A percentile compares a stretch with the other conserved stretches of the same genome.
phyloP scores from a whole-genome alignment of 2,113 vertebrate species.

The Ptychochromis oligacanthus region DNA sequence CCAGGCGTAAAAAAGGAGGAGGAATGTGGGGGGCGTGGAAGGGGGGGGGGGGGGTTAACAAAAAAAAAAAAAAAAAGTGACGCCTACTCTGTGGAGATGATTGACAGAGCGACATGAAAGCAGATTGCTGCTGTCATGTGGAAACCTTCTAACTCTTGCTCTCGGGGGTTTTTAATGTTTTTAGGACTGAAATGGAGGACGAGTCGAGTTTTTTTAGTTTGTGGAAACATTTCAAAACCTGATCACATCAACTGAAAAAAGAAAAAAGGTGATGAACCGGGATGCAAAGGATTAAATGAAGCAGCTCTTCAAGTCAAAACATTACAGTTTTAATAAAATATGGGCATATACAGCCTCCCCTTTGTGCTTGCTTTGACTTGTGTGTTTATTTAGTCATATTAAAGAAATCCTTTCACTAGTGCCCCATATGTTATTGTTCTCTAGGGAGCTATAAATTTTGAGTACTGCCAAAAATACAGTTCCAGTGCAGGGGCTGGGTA shows the following conservation, averaged over 20 bases:
- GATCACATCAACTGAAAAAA: constrained; percentile 19
- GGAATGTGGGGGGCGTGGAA: constrained; percentile 31
- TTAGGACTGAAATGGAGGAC: constrained; percentile 29
- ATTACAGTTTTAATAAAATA: not conserved
- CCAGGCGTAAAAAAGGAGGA: too few species aligned
- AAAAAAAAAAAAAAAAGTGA: constrained; percentile 32
- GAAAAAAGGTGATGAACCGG: not conserved
- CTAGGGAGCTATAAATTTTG: not conserved
- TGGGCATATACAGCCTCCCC: not conserved
- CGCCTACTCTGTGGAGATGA: constrained; percentile 68
- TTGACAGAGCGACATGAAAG: constrained; percentile 68
- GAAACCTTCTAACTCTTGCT: constrained; percentile 40
- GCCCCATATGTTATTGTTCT: not conserved
- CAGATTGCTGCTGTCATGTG: constrained; percentile 57
- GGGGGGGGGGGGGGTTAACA: constrained; percentile 16
- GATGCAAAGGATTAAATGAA: not conserved
- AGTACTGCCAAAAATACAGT: not conserved
- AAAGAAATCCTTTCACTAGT: not conserved
- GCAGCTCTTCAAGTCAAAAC: not conserved
- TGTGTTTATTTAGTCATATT: not conserved
- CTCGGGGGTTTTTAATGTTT: constrained; percentile 19
- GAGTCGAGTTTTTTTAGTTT: not conserved
- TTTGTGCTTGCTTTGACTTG: not conserved
- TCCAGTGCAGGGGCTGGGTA: not conserved
- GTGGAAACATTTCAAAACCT: constrained; percentile 8